Evolutionary conservation across 2,888 invertebrate genomes (phyloP).

Genomic region (Oxycera nigricornis): DNA sequence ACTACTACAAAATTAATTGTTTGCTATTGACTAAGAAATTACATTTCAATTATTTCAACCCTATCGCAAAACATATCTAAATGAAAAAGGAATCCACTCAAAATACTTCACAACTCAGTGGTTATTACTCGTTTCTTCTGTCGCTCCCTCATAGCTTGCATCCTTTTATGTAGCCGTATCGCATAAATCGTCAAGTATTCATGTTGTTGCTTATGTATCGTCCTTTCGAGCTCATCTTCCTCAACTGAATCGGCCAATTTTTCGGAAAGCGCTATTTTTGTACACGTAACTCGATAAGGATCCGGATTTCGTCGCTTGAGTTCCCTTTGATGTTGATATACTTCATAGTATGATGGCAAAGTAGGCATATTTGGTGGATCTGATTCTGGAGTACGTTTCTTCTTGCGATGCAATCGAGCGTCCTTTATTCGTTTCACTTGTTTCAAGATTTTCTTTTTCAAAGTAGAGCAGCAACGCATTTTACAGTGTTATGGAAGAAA

Average conservation of each 20-base stretch:
- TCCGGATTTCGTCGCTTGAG: background rate
- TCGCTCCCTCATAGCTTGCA: background rate
- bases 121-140: background rate
- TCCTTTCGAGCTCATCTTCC: conserved; percentile 17
- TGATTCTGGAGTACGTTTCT: background rate
- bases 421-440: background rate
- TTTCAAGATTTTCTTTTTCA: background rate
- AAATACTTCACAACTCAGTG: background rate
- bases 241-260: background rate
- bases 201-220: conserved; percentile 2
- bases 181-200: conserved; percentile 3
- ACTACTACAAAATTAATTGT: background rate
- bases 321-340: background rate
- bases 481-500: too few species aligned
- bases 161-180: background rate
- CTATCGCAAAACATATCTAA: background rate
- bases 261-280: conserved; percentile 14
- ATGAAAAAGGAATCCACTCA: too few species aligned
- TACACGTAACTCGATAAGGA: background rate
- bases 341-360: conserved; percentile 1
- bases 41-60: background rate
- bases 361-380: background rate
- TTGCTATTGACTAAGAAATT: background rate
- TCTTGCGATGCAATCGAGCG: background rate
- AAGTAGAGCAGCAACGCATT: background rate